A percentile compares a stretch with the other conserved stretches of the same genome.
Conservation (phyloP, 2,113 vertebrate genomes). For the Urocolius indicus region DNA sequence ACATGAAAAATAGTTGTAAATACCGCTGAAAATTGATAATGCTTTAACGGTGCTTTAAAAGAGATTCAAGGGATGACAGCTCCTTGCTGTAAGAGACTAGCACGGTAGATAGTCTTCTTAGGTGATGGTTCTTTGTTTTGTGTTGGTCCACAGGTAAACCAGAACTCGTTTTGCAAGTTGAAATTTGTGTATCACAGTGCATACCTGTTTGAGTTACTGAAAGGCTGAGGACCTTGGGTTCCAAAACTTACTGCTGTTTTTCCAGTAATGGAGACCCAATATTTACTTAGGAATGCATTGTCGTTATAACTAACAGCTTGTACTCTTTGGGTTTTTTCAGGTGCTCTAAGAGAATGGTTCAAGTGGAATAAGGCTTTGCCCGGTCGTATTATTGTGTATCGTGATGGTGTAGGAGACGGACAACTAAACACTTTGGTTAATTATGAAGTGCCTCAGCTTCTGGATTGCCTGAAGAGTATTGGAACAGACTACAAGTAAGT, state of each 20-base stretch:
- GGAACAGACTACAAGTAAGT: conserved; percentile 87
- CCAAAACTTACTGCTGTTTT: not conserved
- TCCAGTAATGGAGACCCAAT: not conserved
- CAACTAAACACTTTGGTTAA: conserved; percentile 88
- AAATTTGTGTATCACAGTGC: not conserved
- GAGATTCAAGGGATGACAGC: not conserved
- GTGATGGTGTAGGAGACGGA: conserved; percentile 95
- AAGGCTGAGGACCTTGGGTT: not conserved
- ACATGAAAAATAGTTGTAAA: not conserved
- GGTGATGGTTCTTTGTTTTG: not conserved
- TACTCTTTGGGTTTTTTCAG: conserved; percentile 60
- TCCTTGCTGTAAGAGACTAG: not conserved
- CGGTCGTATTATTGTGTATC: conserved; percentile 89
- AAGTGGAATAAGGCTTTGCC: conserved; percentile 86
- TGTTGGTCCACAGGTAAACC: not conserved
- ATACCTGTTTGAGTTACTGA: not conserved
- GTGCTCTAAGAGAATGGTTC: conserved; percentile 84
- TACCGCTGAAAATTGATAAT: not conserved
- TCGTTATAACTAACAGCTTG: not conserved
- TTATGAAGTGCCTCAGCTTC: conserved; percentile 90
- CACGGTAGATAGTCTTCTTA: not conserved
- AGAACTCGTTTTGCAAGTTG: not conserved
- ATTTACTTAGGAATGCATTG: not conserved
- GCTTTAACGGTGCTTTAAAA: not conserved
- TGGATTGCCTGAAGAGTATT: conserved; percentile 86